These are phyloP conservation scores for Acleris cristana DNA, from an alignment of 2,888 invertebrate genomes.

Conservation along the genomic window DNA sequence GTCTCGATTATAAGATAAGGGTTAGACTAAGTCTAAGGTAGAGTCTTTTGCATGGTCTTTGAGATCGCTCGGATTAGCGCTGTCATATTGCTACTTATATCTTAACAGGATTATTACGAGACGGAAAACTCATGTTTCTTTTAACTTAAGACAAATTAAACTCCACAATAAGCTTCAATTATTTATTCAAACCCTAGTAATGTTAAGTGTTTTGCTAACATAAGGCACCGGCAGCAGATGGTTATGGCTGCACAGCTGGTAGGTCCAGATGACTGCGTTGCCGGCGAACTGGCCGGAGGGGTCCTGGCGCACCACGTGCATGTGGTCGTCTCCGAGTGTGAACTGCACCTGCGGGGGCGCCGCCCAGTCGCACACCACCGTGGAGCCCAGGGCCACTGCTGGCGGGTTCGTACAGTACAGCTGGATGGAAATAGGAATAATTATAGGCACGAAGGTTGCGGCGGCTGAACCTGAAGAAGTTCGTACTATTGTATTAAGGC, in stretches of 20 bases:
- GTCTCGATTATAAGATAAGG: no score
- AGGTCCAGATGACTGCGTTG: slow-evolving; percentile 68
- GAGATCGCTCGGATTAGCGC: no score
- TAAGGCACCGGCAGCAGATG: slow-evolving; percentile 17
- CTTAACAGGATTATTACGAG: no score
- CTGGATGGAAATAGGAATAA: slow-evolving; percentile 49
- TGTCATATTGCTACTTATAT: no score
- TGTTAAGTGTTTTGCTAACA: slow-evolving; percentile 20
- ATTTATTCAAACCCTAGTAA: slow-evolving; percentile 14
- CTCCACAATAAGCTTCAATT: no score
- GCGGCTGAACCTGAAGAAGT: no score
- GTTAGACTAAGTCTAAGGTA: no score
- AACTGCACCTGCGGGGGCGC: slow-evolving; percentile 71
- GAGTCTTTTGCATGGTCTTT: no score
- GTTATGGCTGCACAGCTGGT: slow-evolving; percentile 67
- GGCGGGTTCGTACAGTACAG: slow-evolving; percentile 68
- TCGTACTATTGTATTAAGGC: no score
- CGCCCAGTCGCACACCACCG: slow-evolving; percentile 70
- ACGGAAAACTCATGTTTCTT: no score
- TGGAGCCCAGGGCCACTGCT: slow-evolving; percentile 61
- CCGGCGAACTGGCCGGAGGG: slow-evolving; percentile 61
- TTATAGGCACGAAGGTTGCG: no score
- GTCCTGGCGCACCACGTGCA: slow-evolving; percentile 69
- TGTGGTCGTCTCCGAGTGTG: slow-evolving; percentile 67
- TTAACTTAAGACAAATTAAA: no score